Evolutionary conservation across 2,113 vertebrate genomes (phyloP).

Genomic region (Corythornis madagascariensis): DNA sequence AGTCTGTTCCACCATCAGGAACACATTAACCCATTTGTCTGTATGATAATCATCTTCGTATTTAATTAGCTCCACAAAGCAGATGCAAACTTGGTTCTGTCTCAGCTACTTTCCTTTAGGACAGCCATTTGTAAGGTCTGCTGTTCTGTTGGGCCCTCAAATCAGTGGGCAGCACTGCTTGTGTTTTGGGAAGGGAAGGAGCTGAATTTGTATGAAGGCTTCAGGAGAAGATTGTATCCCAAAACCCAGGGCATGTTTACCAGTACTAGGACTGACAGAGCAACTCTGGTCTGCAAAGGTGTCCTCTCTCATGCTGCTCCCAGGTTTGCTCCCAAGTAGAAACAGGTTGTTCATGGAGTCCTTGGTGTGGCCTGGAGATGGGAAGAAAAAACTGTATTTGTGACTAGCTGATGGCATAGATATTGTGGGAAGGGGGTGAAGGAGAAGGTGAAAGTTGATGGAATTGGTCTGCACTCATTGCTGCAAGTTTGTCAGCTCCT

Average conservation of each 20-base stretch:
- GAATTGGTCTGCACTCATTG: not conserved
- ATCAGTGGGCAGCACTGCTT: not conserved
- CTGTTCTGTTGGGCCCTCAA: not conserved
- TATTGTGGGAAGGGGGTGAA: not conserved
- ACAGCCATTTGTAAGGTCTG: not conserved
- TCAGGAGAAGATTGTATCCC: not conserved
- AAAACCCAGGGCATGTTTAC: not conserved
- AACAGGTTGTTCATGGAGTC: not conserved
- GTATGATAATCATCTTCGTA: not conserved
- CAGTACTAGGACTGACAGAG: not conserved
- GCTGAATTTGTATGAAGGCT: not conserved
- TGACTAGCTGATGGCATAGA: not conserved
- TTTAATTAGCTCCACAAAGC: not conserved
- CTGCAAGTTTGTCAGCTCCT: not conserved
- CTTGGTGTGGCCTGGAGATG: not conserved
- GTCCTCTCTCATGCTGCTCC: not conserved
- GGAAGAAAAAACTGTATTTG: not conserved
- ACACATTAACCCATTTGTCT: not conserved
- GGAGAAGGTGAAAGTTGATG: not conserved
- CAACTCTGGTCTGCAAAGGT: not conserved
- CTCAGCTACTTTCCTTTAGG: not conserved
- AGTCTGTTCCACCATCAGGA: not conserved
- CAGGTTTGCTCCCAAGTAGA: not conserved
- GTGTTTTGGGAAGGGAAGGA: not conserved
- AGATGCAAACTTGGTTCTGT: accelerated